Conservation (phyloP, 2,888 invertebrate genomes). For the Phania funesta region DNA sequence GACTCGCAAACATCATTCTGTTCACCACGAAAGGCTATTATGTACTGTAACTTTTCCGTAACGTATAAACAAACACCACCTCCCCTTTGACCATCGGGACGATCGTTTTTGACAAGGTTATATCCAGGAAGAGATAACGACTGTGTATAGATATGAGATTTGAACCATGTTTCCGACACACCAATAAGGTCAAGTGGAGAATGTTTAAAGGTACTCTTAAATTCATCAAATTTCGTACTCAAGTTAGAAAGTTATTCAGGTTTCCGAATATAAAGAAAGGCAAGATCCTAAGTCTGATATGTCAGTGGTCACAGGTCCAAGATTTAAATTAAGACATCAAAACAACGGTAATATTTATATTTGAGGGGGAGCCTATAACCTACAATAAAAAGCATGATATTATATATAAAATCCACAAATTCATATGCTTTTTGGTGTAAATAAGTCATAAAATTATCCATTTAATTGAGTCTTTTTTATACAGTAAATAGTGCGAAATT, state of each 20-base stretch:
- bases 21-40: background rate
- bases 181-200: background rate
- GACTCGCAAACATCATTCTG: background rate
- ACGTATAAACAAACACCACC: constrained; percentile 15
- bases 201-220: background rate
- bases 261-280: no score
- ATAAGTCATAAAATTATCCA: no score
- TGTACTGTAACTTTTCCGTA: background rate
- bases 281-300: no score
- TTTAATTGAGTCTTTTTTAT: no score
- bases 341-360: no score
- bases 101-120: background rate
- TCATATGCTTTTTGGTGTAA: no score
- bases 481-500: no score
- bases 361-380: no score
- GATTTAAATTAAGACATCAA: no score
- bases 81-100: background rate
- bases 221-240: background rate
- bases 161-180: background rate
- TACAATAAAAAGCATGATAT: no score
- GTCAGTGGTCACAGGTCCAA: no score
- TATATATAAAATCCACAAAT: no score
- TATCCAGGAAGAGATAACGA: background rate
- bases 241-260: background rate
- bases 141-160: background rate